Evolutionary conservation across 2,888 invertebrate genomes (phyloP).

Genomic region (Taphrorychus bicolor): DNA sequence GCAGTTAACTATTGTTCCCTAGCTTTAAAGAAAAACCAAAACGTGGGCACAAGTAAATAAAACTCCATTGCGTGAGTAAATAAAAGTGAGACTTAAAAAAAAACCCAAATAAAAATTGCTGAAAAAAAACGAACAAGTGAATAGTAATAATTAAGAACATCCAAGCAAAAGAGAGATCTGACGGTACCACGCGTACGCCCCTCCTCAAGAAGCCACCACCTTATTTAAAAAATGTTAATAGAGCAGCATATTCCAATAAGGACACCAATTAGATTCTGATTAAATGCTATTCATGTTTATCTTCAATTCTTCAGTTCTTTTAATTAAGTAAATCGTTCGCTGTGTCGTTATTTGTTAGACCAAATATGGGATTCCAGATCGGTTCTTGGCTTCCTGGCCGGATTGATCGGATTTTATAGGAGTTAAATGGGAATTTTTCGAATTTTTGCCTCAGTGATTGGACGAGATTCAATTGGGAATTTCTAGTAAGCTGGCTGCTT

Average conservation of each 20-base stretch:
- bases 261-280: slow-evolving; percentile 34
- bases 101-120: too few relatives aligned
- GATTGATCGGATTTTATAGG: slow-evolving; percentile 34
- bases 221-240: slow-evolving; percentile 3
- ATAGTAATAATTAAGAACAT: too few relatives aligned
- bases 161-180: too few relatives aligned
- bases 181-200: neutral
- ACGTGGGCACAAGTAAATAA: too few relatives aligned
- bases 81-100: too few relatives aligned
- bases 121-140: too few relatives aligned
- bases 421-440: slow-evolving; percentile 32
- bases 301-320: slow-evolving; percentile 26
- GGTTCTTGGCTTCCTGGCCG: slow-evolving; percentile 29
- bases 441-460: slow-evolving; percentile 16
- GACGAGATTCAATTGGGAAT: slow-evolving; percentile 17
- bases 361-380: slow-evolving; percentile 34
- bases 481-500: slow-evolving; percentile 3
- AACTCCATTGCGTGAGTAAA: too few relatives aligned
- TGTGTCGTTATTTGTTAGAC: slow-evolving; percentile 27
- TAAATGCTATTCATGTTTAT: slow-evolving; percentile 34
- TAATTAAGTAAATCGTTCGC: slow-evolving; percentile 35
- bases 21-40: too few relatives aligned
- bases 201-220: neutral
- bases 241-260: slow-evolving; percentile 12
- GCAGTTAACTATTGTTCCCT: too few relatives aligned